Base-by-base conservation (phyloP, 2,888 invertebrate genomes). In the Cryptocephalus moraei region DNA sequence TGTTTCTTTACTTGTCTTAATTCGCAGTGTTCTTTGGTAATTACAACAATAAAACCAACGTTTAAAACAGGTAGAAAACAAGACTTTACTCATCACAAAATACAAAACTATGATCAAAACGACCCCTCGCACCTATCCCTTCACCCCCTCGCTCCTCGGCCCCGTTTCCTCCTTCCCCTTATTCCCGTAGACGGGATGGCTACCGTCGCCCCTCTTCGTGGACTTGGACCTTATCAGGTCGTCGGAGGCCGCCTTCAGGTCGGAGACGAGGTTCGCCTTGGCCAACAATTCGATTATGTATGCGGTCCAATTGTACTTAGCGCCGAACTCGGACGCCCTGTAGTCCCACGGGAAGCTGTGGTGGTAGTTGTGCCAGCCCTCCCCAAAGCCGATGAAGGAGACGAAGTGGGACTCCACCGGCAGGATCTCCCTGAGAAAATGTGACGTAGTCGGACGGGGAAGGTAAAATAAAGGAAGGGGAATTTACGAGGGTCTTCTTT, bases 321-420 rank as follows among this genome's bases (percentile, higher is more conserved):
- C 45, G 6, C 56, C 56, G 43, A 76, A 73, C 56, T 79, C 78
- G 1, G 76, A 74, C 0, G 77, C 78, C 56, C 77, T 75, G 64
- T 78, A 79, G 62, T 79, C 79, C 68, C 79, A 82, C 1, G 86
- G 86, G 62, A 86, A 86, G 0, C 79, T 79, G 64, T 86, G 86
- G 61, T 86, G 86, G 65, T 84, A 86, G 66, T 86, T 86, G 67
- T 86, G 86, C 80, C 83, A 86, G 2, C 86, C 86, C 63, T 82
- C 81, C 1, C 81, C 80, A 0, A 76, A 63, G 0, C 81, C 77
- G 45, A 79, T 70, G 0, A 78, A 70, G 0, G 80, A 73, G 0
- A 84, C 83, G 43, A 78, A 72, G n/a, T 73, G 67, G 56, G 80
- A 82, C 62, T 84, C 82, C 1, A 76, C 74, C 1, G 84, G 81